Base-by-base conservation (phyloP, 2,113 vertebrate species). In the Salvelinus sp. region DNA sequence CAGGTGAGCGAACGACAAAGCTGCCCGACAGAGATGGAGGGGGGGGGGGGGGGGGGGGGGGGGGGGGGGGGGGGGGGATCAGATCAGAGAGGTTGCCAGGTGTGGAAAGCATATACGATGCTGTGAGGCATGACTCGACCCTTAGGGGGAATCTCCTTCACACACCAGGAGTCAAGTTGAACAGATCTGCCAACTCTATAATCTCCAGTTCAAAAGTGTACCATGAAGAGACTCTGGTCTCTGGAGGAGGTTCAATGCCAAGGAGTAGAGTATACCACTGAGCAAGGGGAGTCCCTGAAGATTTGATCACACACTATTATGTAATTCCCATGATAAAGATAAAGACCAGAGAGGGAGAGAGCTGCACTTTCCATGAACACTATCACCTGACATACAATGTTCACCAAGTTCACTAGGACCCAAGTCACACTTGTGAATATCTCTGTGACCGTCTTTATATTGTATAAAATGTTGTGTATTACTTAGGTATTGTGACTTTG, bases 151-250 rank as follows among this genome's bases (percentile, higher is more conserved):
- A 54, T 44, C 69, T 33, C 79, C 78, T 84, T 83, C 67, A 79
- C 73, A 69, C 54, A 58, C 62, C 70, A 30, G 25, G 60, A 74
- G 64, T 66, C 38, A 44, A 44, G 38, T 74, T 81, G 2, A 82
- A 83, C 18, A 76, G 62, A 77, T 72, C 80, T 78, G 78, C 80
- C 76, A 87, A 77, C 67, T 73, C 80, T 83, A 72, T 68, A 69
- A 83, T 83, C 57, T 79, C 72, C 73, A n/a, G 58, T 78, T 85
- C 76, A 72, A 4, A 69, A 60, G 73, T 58, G 23, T 20, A 67
- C 47, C 64, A 62, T 62, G 58, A 66, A 82, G 74, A 72, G 73
- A 22, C 66, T 75, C 3, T 1, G 64, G 69, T 83, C 85, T 87
- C 81, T 78, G 13, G 28, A 72, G 75, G 82, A 82, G 87, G 83